Percentiles rank a stretch among this genome's conserved stretches.
These are phyloP conservation scores for Camponotus fellah DNA, from an alignment of 2,888 invertebrate species.

Conservation along the genomic window DNA sequence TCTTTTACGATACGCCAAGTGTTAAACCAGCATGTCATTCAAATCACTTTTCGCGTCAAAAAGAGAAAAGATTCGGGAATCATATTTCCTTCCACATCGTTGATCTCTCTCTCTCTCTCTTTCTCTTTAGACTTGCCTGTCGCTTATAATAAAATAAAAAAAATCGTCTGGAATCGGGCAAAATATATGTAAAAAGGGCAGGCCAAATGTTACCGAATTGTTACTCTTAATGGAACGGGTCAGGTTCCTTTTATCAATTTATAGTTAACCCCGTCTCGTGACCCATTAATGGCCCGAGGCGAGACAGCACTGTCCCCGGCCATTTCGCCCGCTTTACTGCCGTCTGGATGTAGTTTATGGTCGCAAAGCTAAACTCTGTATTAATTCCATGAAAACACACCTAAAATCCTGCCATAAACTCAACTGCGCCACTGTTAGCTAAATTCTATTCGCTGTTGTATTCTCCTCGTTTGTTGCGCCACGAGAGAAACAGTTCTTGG, in stretches of 20 bases:
- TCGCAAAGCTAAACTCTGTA: conserved; percentile 83
- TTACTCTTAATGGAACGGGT: conserved; percentile 74
- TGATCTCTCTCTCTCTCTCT: not conserved
- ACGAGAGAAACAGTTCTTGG: conserved; percentile 1
- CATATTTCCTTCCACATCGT: conserved; percentile 40
- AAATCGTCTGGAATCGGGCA: conserved; percentile 32
- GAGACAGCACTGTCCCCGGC: conserved; percentile 79
- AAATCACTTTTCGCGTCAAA: conserved; percentile 22
- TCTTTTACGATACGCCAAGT: conserved; percentile 31
- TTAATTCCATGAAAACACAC: conserved; percentile 83
- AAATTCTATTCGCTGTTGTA: conserved; percentile 71
- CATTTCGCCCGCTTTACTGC: conserved; percentile 81
- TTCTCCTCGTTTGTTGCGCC: conserved; percentile 57
- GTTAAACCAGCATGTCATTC: conserved; percentile 41
- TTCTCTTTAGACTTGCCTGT: not conserved
- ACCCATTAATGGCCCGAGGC: conserved; percentile 82
- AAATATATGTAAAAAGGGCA: conserved; percentile 39
- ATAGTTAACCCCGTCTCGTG: conserved; percentile 80
- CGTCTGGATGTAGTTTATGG: conserved; percentile 83
- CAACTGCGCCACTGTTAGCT: conserved; percentile 65
- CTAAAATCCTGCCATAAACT: conserved; percentile 79
- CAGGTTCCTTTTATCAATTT: conserved; percentile 80
- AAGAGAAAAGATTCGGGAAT: conserved; percentile 3
- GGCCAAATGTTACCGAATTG: conserved; percentile 61
- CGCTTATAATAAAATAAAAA: conserved; percentile 45